Percentiles rank a stretch among this genome's conserved stretches.
Conservation (phyloP, 1,140 invertebrate species). For the Homarus americanus region DNA sequence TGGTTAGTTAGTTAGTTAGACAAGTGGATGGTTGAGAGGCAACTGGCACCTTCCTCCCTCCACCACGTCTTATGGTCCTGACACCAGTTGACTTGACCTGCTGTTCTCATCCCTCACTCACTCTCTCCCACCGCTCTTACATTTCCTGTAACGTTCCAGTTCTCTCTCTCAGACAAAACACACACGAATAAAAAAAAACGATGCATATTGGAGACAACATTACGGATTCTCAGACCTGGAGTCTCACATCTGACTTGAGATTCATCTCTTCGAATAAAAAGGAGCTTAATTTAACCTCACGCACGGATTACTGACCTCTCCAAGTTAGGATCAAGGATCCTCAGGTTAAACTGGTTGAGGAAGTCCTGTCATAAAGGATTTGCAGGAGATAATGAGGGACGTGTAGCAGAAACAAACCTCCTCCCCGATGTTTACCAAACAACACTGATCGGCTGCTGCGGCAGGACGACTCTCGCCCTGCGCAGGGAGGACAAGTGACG, state of each 20-base stretch:
- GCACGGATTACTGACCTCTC: background rate
- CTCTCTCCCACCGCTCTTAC: background rate
- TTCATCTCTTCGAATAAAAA: background rate
- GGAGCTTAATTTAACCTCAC: background rate
- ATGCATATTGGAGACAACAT: background rate
- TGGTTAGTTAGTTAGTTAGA: no score
- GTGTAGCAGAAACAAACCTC: background rate
- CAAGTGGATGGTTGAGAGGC: no score
- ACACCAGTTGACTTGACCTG: no score
- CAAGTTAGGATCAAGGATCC: background rate
- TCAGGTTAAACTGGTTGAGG: background rate
- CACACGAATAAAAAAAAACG: background rate
- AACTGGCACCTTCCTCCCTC: no score
- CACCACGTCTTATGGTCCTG: no score
- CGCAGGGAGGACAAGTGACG: background rate
- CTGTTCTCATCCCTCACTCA: no score
- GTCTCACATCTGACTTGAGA: background rate
- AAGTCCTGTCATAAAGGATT: background rate
- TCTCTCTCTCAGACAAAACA: background rate
- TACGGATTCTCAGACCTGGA: background rate
- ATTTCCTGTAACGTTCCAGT: background rate
- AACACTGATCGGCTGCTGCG: conserved; percentile 52
- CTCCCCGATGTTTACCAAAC: conserved; percentile 36
- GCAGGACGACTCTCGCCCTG: background rate
- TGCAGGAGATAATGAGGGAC: background rate